These are phyloP conservation scores for Centropus unirufus DNA, from an alignment of 2,113 vertebrate species.

Conservation along the genomic window DNA sequence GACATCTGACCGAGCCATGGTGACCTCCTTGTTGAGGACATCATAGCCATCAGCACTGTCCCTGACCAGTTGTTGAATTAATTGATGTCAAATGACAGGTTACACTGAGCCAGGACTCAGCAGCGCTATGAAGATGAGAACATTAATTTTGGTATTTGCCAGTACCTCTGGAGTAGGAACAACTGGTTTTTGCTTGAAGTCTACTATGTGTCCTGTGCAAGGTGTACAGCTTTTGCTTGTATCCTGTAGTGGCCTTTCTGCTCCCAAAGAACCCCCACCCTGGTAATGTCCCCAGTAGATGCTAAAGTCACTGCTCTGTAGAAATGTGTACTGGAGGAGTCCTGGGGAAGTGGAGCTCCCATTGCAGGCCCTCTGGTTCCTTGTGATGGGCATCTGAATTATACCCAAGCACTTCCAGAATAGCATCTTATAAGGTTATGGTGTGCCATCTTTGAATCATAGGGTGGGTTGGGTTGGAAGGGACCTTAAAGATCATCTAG, in stretches of 20 bases:
- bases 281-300: not conserved
- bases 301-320: not conserved
- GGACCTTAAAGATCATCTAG: no score
- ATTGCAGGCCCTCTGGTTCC: not conserved
- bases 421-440: not conserved
- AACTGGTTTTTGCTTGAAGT: rapidly evolving
- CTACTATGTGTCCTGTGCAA: rapidly evolving
- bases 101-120: rapidly evolving
- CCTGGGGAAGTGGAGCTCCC: rapidly evolving
- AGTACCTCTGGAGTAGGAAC: not conserved
- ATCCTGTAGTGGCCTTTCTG: not conserved
- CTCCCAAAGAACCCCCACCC: not conserved
- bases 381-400: not conserved
- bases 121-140: rapidly evolving
- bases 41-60: rapidly evolving
- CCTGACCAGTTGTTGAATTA: not conserved
- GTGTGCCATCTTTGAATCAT: rapidly evolving
- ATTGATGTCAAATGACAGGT: not conserved
- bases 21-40: not conserved
- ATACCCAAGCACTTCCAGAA: not conserved
- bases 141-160: not conserved
- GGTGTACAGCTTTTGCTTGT: not conserved
- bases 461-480: no score
- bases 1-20: rapidly evolving
- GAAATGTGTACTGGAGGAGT: not conserved